These are phyloP conservation scores for Dendrocopos noguchii DNA, from an alignment of 2,113 vertebrate genomes.

Conservation along the genomic window DNA sequence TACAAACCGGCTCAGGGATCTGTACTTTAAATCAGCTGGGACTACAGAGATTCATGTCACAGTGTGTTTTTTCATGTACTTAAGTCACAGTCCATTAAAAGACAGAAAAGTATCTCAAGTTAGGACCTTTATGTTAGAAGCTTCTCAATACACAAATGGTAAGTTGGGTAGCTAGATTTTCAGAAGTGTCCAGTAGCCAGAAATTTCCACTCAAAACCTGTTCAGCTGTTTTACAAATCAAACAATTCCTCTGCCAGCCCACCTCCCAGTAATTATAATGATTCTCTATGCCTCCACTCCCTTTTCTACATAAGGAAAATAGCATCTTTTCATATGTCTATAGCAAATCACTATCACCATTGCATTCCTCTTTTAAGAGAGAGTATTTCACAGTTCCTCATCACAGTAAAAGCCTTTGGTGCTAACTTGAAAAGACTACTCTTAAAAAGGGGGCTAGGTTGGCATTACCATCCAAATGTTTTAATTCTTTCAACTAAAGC, in stretches of 20 bases:
- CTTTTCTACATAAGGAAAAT: neutral
- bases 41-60: neutral
- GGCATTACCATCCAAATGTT: neutral
- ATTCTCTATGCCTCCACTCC: neutral
- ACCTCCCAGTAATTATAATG: neutral
- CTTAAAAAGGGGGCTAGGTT: neutral
- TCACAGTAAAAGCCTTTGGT: neutral
- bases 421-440: neutral
- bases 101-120: neutral
- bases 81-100: neutral
- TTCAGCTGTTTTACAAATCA: neutral
- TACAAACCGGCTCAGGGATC: neutral
- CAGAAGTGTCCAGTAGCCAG: neutral
- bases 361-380: neutral
- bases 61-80: neutral
- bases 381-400: neutral
- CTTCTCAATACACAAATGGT: neutral
- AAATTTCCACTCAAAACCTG: neutral
- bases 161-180: neutral
- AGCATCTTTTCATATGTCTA: fast-evolving
- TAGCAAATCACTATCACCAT: neutral
- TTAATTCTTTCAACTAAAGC: neutral
- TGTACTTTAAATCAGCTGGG: neutral
- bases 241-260: neutral
- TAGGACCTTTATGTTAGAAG: neutral